Evolutionary conservation across 2,888 invertebrate genomes (phyloP).

Genomic region (Mesoligia furuncula): DNA sequence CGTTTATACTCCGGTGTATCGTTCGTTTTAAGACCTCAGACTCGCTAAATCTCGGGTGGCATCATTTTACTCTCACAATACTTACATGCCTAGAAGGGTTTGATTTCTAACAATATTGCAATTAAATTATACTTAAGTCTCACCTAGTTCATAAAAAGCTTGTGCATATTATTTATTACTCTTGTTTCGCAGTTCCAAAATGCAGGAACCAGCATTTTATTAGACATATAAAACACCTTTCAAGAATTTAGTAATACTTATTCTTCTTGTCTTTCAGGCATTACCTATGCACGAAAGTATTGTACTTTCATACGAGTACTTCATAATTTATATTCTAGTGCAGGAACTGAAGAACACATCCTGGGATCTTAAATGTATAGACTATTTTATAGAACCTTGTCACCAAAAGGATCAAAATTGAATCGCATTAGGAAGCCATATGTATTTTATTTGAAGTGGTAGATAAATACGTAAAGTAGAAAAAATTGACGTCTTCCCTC

Average conservation of each 20-base stretch:
- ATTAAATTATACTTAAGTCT: constrained; percentile 25
- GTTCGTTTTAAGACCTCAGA: constrained; percentile 81
- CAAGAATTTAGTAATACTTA: constrained; percentile 1
- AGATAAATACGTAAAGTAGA: constrained; percentile 47
- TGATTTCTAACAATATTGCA: constrained; percentile 42
- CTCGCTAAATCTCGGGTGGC: constrained; percentile 77
- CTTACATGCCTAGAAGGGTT: constrained; percentile 40
- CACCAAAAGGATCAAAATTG: constrained; percentile 65
- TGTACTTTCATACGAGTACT: neutral
- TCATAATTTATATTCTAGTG: constrained; percentile 18
- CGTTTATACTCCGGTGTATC: constrained; percentile 83
- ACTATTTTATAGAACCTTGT: constrained; percentile 56
- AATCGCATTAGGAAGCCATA: constrained; percentile 65
- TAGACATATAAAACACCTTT: neutral
- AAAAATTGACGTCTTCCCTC: neutral
- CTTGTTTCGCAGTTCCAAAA: neutral
- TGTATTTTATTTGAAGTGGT: constrained; percentile 55
- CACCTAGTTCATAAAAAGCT: neutral
- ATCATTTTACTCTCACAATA: constrained; percentile 78
- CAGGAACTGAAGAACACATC: constrained; percentile 32
- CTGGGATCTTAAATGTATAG: constrained; percentile 63
- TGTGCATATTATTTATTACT: neutral
- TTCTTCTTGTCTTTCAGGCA: neutral
- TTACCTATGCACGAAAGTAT: neutral
- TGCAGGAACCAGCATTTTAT: neutral